Conservation (phyloP, 2,888 invertebrate genomes). For the Mythimna ferrago region DNA sequence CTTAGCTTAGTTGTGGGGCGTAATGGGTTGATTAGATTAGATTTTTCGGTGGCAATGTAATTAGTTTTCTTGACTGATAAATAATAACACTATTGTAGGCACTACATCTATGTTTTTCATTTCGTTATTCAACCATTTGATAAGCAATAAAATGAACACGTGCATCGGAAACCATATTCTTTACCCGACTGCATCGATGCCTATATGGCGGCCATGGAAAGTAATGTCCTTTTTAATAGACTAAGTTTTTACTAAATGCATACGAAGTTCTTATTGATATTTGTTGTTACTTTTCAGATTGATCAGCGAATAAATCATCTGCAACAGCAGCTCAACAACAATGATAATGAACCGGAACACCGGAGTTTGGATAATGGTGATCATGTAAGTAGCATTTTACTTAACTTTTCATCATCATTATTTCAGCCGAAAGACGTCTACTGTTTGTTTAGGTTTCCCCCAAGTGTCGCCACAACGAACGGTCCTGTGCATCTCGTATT, state of each 20-base stretch:
- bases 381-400: slow-evolving; percentile 75
- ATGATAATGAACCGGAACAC: slow-evolving; percentile 81
- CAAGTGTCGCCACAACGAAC: too few relatives aligned
- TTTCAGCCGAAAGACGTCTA: too few relatives aligned
- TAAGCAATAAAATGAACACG: not conserved
- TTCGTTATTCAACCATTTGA: not conserved
- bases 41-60: not conserved
- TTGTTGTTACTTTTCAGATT: slow-evolving; percentile 74
- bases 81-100: not conserved
- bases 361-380: slow-evolving; percentile 83
- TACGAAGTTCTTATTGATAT: not conserved
- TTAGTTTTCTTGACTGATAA: not conserved
- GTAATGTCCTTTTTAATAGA: not conserved
- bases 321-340: slow-evolving; percentile 81
- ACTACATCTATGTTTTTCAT: slow-evolving; percentile 7
- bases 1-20: too few relatives aligned
- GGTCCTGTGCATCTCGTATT: too few relatives aligned
- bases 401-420: too few relatives aligned
- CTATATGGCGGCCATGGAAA: too few relatives aligned
- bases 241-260: too few relatives aligned
- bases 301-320: slow-evolving; percentile 84
- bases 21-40: too few relatives aligned
- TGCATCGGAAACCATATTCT: not conserved
- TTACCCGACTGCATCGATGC: not conserved
- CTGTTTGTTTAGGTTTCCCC: too few relatives aligned